A percentile compares a stretch with the other conserved stretches of the same genome.
Conservation (phyloP, 2,113 vertebrate species). For the Ia io region DNA sequence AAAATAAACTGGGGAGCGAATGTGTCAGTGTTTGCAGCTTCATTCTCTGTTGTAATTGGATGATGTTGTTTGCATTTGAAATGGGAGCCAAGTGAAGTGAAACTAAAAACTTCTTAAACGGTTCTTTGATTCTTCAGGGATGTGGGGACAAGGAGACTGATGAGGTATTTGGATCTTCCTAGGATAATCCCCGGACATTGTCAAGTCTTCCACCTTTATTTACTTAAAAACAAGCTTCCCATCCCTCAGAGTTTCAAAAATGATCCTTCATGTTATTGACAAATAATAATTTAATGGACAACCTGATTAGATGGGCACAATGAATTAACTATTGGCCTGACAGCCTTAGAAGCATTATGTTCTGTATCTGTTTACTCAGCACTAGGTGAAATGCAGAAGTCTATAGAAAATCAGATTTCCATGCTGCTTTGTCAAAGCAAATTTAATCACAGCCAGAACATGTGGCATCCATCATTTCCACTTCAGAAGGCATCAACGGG, state of each 20-base stretch:
- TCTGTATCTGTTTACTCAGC: constrained; percentile 87
- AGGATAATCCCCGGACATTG: constrained; percentile 4
- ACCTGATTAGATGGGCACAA: constrained; percentile 84
- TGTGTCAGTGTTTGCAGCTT: constrained; percentile 56
- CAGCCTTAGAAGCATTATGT: constrained; percentile 80
- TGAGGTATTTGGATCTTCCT: constrained; percentile 56
- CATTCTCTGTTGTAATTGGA: constrained; percentile 66
- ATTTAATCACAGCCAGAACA: constrained; percentile 87
- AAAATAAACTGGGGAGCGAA: constrained; percentile 52
- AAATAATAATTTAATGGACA: constrained; percentile 85
- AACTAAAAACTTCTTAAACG: constrained; percentile 64
- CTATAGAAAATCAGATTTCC: constrained; percentile 88
- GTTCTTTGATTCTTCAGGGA: constrained; percentile 52
- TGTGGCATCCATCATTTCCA: constrained; percentile 88
- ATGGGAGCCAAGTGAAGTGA: constrained; percentile 7
- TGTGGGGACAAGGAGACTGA: background rate
- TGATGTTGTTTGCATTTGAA: constrained; percentile 62
- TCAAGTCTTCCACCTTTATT: constrained; percentile 67
- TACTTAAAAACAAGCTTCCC: constrained; percentile 74
- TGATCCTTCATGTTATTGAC: constrained; percentile 79
- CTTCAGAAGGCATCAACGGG: constrained; percentile 84
- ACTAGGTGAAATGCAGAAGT: constrained; percentile 83
- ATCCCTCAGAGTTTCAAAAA: constrained; percentile 76
- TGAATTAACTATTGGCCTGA: constrained; percentile 83
- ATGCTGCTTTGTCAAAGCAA: constrained; percentile 88